Percentiles rank a stretch among this genome's conserved stretches.
Conservation (phyloP, 1,140 invertebrate genomes). For the Solen grandis region DNA sequence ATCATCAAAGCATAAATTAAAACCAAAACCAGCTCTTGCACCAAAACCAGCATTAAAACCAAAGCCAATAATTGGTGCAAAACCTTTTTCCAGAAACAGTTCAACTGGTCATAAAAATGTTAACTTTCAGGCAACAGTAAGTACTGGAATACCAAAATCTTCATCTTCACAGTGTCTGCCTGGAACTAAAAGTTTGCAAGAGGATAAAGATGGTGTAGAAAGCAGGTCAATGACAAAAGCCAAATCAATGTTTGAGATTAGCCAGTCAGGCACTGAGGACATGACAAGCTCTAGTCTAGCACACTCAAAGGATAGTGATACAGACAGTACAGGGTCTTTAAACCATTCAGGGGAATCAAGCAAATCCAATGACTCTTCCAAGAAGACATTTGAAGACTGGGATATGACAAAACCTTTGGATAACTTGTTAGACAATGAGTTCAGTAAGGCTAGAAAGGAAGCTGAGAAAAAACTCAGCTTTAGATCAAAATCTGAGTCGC, state of each 20-base stretch:
- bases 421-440: constrained; percentile 50
- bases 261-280: background rate
- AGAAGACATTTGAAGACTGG: constrained; percentile 47
- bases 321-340: constrained; percentile 19
- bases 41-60: constrained; percentile 71
- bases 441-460: constrained; percentile 50
- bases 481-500: background rate
- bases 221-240: constrained; percentile 43
- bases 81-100: constrained; percentile 47
- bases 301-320: constrained; percentile 8
- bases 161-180: constrained; percentile 17
- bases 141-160: constrained; percentile 47
- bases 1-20: constrained; percentile 59
- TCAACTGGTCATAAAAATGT: constrained; percentile 27
- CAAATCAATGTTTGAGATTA: constrained; percentile 52
- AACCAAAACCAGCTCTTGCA: constrained; percentile 70
- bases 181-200: background rate
- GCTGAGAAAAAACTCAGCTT: constrained; percentile 10
- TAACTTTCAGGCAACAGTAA: constrained; percentile 58
- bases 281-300: background rate
- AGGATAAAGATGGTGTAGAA: background rate
- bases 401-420: constrained; percentile 56
- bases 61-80: constrained; percentile 59
- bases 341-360: background rate
- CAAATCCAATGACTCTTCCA: background rate